Percentiles rank a stretch among this genome's conserved stretches.
phyloP scores from a whole-genome alignment of 2,888 invertebrate genomes.

The Alitta virens region DNA sequence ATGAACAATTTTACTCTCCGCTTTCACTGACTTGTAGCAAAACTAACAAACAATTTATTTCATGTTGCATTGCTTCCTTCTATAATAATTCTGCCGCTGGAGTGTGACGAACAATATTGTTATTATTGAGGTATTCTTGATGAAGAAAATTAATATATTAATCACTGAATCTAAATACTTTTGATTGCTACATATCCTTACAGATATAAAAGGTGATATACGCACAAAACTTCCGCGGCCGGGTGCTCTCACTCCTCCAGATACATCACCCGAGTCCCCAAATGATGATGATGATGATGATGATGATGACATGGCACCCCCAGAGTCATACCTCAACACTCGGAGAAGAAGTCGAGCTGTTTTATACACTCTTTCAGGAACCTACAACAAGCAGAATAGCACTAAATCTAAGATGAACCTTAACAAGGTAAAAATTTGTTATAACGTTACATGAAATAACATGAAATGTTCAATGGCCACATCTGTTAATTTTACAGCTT shows the following conservation, averaged over 20 bases:
- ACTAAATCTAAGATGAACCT: slow-evolving; percentile 88
- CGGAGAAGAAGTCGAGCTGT: slow-evolving; percentile 90
- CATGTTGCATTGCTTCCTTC: too few relatives aligned
- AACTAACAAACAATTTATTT: too few relatives aligned
- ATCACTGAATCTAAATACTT: too few relatives aligned
- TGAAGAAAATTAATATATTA: too few relatives aligned
- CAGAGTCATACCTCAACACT: slow-evolving; percentile 57
- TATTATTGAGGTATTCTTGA: too few relatives aligned
- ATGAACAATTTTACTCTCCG: too few relatives aligned
- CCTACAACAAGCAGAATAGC: slow-evolving; percentile 82
- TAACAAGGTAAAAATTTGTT: slow-evolving; percentile 85
- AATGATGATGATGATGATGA: neutral
- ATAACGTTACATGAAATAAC: neutral
- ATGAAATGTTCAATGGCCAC: neutral
- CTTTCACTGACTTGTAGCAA: too few relatives aligned
- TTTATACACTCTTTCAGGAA: slow-evolving; percentile 92
- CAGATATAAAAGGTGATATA: slow-evolving; percentile 16
- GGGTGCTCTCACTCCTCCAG: neutral
- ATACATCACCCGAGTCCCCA: neutral
- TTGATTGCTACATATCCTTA: too few relatives aligned
- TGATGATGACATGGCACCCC: slow-evolving; percentile 1
- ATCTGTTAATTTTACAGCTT: too few relatives aligned
- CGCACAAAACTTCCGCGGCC: neutral
- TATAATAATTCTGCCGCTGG: too few relatives aligned
- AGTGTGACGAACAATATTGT: too few relatives aligned